Conservation (phyloP, 2,113 vertebrate species). For the Nycticorax nycticorax region DNA sequence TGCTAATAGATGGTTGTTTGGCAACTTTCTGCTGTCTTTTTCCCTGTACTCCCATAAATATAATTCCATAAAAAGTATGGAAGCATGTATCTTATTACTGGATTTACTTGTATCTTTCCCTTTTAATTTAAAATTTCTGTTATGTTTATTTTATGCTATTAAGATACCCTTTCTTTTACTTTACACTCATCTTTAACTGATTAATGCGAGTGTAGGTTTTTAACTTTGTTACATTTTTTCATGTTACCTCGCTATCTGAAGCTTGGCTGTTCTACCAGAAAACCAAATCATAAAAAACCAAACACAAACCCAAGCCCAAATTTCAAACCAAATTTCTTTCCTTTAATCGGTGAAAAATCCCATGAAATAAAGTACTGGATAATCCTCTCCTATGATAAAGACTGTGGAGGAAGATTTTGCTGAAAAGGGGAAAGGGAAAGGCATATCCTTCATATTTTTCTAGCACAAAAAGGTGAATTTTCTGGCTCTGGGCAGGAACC, state of each 20-base stretch:
- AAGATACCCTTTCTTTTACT: background rate
- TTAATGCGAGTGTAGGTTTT: background rate
- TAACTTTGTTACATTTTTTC: background rate
- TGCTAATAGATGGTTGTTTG: background rate
- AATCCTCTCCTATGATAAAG: background rate
- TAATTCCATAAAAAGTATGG: background rate
- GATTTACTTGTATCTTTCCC: background rate
- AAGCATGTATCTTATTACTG: background rate
- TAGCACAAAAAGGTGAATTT: background rate
- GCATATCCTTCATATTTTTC: background rate
- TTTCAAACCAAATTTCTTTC: background rate
- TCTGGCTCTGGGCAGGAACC: background rate
- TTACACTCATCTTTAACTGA: background rate
- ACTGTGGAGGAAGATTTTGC: background rate
- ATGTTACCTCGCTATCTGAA: background rate
- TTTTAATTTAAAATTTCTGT: background rate
- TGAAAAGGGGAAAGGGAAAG: background rate
- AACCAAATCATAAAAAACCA: background rate
- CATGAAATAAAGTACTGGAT: background rate
- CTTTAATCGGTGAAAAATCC: background rate
- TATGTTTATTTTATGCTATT: background rate
- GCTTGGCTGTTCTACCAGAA: background rate
- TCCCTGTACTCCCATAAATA: background rate
- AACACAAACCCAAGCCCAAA: background rate
- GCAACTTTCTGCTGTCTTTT: conserved; percentile 1